These are phyloP conservation scores for Wasmannia auropunctata DNA, from an alignment of 1,140 invertebrate species.

Conservation along the genomic window DNA sequence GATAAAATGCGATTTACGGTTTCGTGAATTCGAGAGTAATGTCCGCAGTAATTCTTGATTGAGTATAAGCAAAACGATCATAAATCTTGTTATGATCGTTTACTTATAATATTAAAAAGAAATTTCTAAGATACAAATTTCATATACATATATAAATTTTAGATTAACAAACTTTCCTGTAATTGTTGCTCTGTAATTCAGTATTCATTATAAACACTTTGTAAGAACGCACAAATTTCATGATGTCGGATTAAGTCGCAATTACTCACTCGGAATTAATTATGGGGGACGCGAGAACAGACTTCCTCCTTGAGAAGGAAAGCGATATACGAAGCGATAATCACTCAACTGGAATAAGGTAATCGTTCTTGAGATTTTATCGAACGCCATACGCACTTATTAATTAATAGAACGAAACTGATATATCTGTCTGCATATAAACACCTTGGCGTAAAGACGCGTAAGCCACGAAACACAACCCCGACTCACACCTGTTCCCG, in stretches of 20 bases:
- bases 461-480: constrained; percentile 34
- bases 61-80: neutral
- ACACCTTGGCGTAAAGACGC: constrained; percentile 29
- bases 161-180: neutral
- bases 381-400: constrained; percentile 33
- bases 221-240: neutral
- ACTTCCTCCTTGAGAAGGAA: neutral
- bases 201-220: neutral
- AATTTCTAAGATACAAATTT: neutral
- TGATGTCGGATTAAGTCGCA: neutral
- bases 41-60: neutral
- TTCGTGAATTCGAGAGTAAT: neutral
- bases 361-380: constrained; percentile 51
- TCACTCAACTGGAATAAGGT: constrained; percentile 4
- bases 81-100: neutral
- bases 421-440: constrained; percentile 19
- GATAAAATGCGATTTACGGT: constrained; percentile 13
- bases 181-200: neutral
- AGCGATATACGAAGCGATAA: neutral
- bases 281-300: neutral
- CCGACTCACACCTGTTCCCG: constrained; percentile 69
- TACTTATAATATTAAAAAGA: neutral
- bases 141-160: neutral
- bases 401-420: constrained; percentile 59
- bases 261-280: constrained; percentile 31